phyloP scores from a whole-genome alignment of 2,797 vertebrate genomes.

The Margarornis squamiger region DNA sequence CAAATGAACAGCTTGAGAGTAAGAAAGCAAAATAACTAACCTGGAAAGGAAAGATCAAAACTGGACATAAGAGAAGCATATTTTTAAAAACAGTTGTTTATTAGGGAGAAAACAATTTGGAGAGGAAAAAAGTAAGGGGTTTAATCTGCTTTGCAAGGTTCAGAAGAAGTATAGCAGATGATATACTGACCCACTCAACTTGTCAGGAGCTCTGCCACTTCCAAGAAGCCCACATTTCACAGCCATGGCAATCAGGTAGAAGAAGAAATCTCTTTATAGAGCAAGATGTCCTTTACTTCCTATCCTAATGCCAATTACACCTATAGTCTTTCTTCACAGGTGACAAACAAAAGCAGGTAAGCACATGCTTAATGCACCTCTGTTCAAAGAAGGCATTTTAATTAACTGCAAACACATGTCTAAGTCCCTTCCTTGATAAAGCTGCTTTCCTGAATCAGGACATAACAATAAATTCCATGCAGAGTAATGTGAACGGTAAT shows the following conservation, averaged over 20 bases:
- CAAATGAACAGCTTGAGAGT: background rate
- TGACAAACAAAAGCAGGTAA: background rate
- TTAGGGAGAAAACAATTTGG: background rate
- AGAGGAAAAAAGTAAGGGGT: fast-evolving
- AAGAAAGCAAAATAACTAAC: background rate
- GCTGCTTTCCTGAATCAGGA: background rate
- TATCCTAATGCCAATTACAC: background rate
- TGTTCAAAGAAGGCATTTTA: background rate
- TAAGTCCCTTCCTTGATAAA: conserved; percentile 12
- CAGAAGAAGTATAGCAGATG: background rate
- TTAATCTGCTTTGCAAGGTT: background rate
- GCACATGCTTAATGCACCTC: background rate
- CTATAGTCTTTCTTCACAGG: background rate
- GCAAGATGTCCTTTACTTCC: background rate
- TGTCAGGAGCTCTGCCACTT: background rate
- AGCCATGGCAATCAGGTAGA: background rate
- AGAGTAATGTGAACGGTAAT: background rate
- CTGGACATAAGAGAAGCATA: background rate
- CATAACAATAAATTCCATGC: background rate
- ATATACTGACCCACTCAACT: background rate
- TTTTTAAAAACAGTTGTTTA: background rate
- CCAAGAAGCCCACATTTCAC: background rate
- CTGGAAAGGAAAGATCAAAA: background rate
- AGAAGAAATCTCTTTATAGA: background rate
- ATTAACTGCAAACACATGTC: background rate